These are phyloP conservation scores for Hyposmocoma kahamanoa DNA, from an alignment of 1,140 invertebrate genomes.

Conservation along the genomic window DNA sequence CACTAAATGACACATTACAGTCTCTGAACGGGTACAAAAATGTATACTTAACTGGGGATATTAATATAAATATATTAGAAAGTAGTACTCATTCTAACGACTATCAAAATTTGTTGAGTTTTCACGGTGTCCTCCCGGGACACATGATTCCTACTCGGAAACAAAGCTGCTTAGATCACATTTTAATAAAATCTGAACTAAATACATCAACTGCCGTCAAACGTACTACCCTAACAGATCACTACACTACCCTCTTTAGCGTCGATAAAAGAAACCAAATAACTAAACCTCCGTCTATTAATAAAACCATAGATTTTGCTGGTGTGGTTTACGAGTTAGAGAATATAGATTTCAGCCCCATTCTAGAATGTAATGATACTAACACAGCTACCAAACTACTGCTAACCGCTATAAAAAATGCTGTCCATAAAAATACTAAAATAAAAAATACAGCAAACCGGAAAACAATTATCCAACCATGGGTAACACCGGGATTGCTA, in stretches of 20 bases:
- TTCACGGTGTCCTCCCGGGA: neutral
- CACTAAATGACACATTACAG: neutral
- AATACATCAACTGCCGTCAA: neutral
- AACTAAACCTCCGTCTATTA: neutral
- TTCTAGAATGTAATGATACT: neutral
- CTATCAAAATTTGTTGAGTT: neutral
- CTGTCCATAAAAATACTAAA: neutral
- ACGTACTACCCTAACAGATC: neutral
- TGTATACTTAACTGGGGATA: neutral
- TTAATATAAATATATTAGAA: neutral
- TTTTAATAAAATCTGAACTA: neutral
- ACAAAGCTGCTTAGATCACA: neutral
- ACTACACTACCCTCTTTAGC: neutral
- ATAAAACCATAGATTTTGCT: neutral
- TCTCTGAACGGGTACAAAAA: neutral
- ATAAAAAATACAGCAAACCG: neutral
- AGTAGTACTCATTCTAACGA: neutral
- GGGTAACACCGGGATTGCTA: conserved; percentile 1
- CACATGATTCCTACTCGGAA: neutral
- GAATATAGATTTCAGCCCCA: neutral
- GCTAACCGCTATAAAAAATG: neutral
- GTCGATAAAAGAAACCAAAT: neutral
- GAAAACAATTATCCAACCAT: neutral
- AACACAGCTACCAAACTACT: neutral
- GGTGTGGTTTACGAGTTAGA: neutral